A percentile compares a stretch with the other conserved stretches of the same genome.
These are phyloP conservation scores for Noctua comes DNA, from an alignment of 2,888 invertebrate species.

Conservation along the genomic window DNA sequence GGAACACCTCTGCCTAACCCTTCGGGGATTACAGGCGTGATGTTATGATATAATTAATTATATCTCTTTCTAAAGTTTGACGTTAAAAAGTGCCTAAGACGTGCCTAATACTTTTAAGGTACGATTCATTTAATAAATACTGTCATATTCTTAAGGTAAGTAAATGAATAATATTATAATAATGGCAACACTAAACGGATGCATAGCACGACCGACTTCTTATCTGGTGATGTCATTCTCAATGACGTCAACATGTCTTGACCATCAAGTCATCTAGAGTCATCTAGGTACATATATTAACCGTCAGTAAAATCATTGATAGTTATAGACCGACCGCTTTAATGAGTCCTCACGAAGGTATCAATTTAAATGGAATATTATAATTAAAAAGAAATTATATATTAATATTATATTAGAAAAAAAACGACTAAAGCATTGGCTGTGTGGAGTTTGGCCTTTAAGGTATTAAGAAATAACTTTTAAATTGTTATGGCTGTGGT, in stretches of 20 bases:
- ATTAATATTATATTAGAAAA: no score
- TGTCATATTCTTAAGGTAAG: neutral
- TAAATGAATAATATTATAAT: constrained; percentile 26
- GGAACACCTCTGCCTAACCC: no score
- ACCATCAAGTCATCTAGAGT: constrained; percentile 28
- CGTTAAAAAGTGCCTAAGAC: neutral
- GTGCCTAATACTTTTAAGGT: no score
- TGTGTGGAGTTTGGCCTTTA: no score
- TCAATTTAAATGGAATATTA: no score
- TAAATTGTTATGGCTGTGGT: neutral
- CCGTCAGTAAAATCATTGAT: constrained; percentile 44
- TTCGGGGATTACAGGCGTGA: no score
- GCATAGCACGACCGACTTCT: constrained; percentile 53
- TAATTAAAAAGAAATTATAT: no score
- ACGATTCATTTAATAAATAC: neutral
- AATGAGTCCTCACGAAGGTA: no score
- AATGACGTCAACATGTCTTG: constrained; percentile 43
- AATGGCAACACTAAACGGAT: constrained; percentile 69
- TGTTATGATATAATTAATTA: no score
- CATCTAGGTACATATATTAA: neutral
- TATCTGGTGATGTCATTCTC: constrained; percentile 65
- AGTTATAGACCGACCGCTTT: neutral
- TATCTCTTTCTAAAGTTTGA: no score
- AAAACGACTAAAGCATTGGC: no score
- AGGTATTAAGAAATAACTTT: neutral